Evolutionary conservation across 1,140 invertebrate genomes (phyloP), one percentile per base, ranked within the genome.

Genomic region (Zelostemma sp.): DNA sequence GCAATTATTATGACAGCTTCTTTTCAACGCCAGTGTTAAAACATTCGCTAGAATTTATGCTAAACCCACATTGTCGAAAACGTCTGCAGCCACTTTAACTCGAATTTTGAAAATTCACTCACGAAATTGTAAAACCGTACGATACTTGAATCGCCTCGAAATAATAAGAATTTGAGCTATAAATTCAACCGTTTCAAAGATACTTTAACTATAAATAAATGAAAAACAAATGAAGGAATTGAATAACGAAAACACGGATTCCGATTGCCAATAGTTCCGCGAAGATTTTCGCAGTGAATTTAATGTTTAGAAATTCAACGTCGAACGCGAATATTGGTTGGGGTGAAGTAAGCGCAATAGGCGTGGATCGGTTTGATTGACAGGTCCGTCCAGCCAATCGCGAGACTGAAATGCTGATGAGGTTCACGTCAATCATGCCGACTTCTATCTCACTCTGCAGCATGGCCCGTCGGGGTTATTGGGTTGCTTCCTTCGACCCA

Each of bases 381-480:
- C 85, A 86, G 83, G 73, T 81, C 75, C 74, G 83, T 81, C 78
- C 80, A 80, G 76, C 84, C 85, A 86, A 86, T 86, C 80, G 80
- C 76, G 73, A 79, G 77, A 78, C 77, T 74, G 78, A 82, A 85
- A 85, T 84, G 79, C 78, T 84, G 83, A 86, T 86, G 84, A 86
- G 84, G 82, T 77, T 79, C 81, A 73, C 78, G 84, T 86, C 85
- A 84, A 85, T 86, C 84, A 85, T 77, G 77, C 77, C 63, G 72
- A 67, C 72, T 76, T 80, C 76, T 65, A 72, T 78, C 78, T 79
- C 78, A 28, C 69, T 77, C 61, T 68, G 72, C 72, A 67, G 72
- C 75, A 76, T 77, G 67, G 72, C 77, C 74, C 69, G 76, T 76
- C 75, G 74, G 71, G 68, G 73, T 68, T 79, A 64, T 64, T 53